Percentiles rank a stretch among this genome's conserved stretches.
phyloP scores from a whole-genome alignment of 2,113 vertebrate species.

The Corythornis madagascariensis region DNA sequence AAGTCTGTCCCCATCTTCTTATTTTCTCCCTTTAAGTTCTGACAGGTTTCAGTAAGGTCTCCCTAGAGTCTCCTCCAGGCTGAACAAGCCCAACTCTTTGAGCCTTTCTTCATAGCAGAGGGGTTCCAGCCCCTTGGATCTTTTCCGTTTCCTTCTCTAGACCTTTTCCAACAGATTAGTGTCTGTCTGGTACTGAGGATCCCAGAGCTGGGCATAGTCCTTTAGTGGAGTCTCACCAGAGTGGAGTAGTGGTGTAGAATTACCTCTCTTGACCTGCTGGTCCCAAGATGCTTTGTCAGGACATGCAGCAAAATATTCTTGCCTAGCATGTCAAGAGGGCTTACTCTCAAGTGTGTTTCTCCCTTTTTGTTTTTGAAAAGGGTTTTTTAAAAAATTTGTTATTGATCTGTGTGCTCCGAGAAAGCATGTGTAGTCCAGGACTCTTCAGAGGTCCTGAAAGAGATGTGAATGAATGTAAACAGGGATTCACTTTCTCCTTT shows the following conservation, averaged over 20 bases:
- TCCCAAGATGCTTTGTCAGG: background rate
- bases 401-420: background rate
- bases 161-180: too few species aligned
- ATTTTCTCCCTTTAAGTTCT: too few species aligned
- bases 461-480: background rate
- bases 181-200: background rate
- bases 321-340: background rate
- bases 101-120: background rate
- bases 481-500: background rate
- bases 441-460: background rate
- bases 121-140: background rate
- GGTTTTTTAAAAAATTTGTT: background rate
- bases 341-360: background rate
- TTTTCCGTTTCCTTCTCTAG: too few species aligned
- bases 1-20: too few species aligned
- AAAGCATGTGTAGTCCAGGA: background rate
- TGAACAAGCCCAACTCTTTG: background rate
- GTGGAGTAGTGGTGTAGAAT: too few species aligned
- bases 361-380: background rate
- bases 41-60: too few species aligned
- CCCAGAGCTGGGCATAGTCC: background rate
- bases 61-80: too few species aligned
- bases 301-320: background rate
- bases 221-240: too few species aligned
- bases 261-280: background rate